Percentiles rank a stretch among this genome's conserved stretches.
Conservation (phyloP, 2,113 vertebrate genomes). For the Noctilio leporinus region DNA sequence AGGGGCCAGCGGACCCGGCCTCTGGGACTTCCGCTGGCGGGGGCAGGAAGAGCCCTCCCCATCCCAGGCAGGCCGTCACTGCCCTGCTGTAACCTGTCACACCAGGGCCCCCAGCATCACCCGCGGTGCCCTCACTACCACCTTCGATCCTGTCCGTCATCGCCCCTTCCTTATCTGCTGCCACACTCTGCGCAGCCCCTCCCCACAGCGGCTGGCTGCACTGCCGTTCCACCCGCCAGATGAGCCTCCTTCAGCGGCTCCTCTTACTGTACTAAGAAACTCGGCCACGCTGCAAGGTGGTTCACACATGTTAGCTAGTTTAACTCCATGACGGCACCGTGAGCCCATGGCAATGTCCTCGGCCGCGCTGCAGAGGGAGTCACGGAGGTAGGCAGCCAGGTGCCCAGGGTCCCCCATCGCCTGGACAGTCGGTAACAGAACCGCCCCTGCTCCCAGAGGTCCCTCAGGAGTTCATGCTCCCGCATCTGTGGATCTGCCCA, state of each 20-base stretch:
- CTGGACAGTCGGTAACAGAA: too few relatives aligned
- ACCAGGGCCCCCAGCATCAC: accelerated
- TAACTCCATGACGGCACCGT: accelerated
- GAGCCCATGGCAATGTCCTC: too few relatives aligned
- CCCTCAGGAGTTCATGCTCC: background rate
- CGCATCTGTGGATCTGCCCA: too few relatives aligned
- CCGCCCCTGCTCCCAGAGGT: too few relatives aligned
- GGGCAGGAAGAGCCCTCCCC: too few relatives aligned
- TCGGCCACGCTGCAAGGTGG: background rate
- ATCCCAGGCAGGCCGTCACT: accelerated
- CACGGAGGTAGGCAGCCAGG: background rate
- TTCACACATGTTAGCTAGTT: accelerated
- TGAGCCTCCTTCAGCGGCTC: background rate
- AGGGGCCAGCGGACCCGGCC: background rate
- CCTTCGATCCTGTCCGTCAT: accelerated
- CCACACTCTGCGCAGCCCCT: background rate
- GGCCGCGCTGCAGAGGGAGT: background rate
- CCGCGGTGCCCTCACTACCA: accelerated
- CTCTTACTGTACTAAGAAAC: background rate
- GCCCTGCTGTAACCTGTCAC: accelerated
- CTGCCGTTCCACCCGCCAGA: accelerated
- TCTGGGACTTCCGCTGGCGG: background rate
- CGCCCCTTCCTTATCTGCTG: too few relatives aligned
- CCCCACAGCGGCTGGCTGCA: too few relatives aligned
- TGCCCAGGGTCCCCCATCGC: accelerated